Base-by-base conservation (phyloP, 1,140 invertebrate genomes). In the Nasonia giraulti region DNA sequence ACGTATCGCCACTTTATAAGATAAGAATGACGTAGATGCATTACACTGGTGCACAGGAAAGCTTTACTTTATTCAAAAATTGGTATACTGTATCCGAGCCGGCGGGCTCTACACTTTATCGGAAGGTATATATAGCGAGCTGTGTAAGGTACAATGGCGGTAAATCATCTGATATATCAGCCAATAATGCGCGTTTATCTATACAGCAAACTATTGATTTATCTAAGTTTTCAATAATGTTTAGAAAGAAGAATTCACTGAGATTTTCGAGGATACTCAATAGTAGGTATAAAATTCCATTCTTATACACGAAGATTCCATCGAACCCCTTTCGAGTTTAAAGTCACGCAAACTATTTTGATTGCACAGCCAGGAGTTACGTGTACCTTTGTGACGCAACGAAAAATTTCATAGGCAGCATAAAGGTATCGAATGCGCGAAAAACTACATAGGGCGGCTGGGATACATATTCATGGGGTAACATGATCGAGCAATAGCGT, bases 401-500 rank as follows among this genome's bases (percentile, higher is more conserved):
- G 10, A 71, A 71, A 71, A 71, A 71, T 33, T 71, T 11, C 10
- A 71, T 11, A 33, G 31, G 68, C 27, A 71, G 68, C 12, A 31
- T 23, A 71, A 50, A 47, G n/a, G 44, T 12, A n/a, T 17, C 27
- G 73, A 27, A 27, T 23, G 11, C 44, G 11, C 17, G 6, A 44
- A 75, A 75, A 68, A 68, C 20, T 68, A n/a, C 66, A 68, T 17
- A 10, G 3, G 66, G 66, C 74, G n/a, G 20, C 73, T 17, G 37
- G 73, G 33, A 23, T 77, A 50, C 23, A 77, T 50, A 50, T 77
- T 50, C 50, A 77, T 14, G n/a, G 75, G 75, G 17, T 23, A 11
- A 27, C 75, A 17, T 50, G 23, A 77, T 77, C 44, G 75, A 77
- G 20, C 77, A 66, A 79, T 79, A n/a, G 77, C 77, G 77, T 66